phyloP scores from a whole-genome alignment of 2,797 vertebrate genomes.

The Sebastes cheni region DNA sequence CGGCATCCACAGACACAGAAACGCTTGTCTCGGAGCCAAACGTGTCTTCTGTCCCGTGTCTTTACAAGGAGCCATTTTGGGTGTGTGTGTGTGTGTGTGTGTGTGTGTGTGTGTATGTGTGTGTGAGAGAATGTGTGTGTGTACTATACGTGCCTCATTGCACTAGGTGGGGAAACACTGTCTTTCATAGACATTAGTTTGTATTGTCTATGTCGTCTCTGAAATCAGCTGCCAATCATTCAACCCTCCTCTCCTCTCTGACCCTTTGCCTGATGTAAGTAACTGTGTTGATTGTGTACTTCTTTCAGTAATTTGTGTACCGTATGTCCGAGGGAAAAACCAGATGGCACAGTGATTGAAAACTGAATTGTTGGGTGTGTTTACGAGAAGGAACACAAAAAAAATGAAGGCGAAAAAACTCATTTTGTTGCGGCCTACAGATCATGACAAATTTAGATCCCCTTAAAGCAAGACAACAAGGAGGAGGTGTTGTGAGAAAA shows the following conservation, averaged over 20 bases:
- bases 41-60: conserved; percentile 77
- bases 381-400: conserved; percentile 37
- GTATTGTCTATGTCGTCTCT: conserved; percentile 77
- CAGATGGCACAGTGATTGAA: conserved; percentile 58
- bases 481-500: conserved; percentile 59
- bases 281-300: conserved; percentile 80
- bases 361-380: conserved; percentile 60
- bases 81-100: conserved; percentile 12
- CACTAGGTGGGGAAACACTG: conserved; percentile 68
- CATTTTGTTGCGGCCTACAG: conserved; percentile 43
- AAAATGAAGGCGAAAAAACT: not conserved
- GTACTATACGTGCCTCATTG: conserved; percentile 71
- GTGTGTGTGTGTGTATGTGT: conserved; percentile 6
- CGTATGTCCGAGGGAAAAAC: conserved; percentile 69
- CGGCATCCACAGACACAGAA: conserved; percentile 62
- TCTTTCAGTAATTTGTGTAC: conserved; percentile 79
- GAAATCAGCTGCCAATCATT: conserved; percentile 73
- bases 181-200: conserved; percentile 77
- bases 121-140: conserved; percentile 45
- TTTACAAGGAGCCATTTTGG: conserved; percentile 68
- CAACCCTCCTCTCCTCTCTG: conserved; percentile 44
- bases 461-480: conserved; percentile 54
- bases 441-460: conserved; percentile 59
- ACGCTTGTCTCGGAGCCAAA: conserved; percentile 65
- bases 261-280: conserved; percentile 77